phyloP scores from a whole-genome alignment of 1,140 invertebrate species.

The Coboldia fuscipes region DNA sequence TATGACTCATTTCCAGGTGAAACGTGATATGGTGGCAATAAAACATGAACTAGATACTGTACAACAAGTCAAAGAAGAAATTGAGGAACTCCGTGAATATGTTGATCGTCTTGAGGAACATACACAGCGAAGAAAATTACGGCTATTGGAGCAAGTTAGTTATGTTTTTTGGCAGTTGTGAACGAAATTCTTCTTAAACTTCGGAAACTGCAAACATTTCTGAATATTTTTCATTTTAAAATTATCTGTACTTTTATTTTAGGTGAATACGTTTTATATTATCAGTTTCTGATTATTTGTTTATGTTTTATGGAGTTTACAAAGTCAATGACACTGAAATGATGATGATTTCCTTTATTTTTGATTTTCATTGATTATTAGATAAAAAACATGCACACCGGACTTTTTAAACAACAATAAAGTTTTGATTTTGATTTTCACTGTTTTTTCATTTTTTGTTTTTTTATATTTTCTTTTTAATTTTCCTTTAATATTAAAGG shows the following conservation, averaged over 20 bases:
- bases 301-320: too few relatives aligned
- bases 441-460: background rate
- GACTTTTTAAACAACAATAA: too few relatives aligned
- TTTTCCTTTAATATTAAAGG: background rate
- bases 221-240: background rate
- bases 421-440: too few relatives aligned
- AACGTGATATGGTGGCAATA: slow-evolving; percentile 82
- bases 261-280: background rate
- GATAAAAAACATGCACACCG: too few relatives aligned
- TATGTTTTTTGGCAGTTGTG: background rate
- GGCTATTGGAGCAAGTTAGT: slow-evolving; percentile 69
- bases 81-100: slow-evolving; percentile 75
- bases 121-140: slow-evolving; percentile 62
- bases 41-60: slow-evolving; percentile 81
- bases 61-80: slow-evolving; percentile 83
- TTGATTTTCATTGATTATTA: too few relatives aligned
- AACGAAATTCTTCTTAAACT: background rate
- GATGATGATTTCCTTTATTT: too few relatives aligned
- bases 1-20: slow-evolving; percentile 32
- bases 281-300: background rate
- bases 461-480: background rate
- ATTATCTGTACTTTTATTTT: slow-evolving; percentile 3
- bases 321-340: too few relatives aligned
- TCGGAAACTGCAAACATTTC: background rate
- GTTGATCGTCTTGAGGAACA: slow-evolving; percentile 76